A percentile compares a stretch with the other conserved stretches of the same genome.
These are phyloP conservation scores for Callospermophilus lateralis DNA, from an alignment of 2,113 vertebrate genomes.

Conservation along the genomic window DNA sequence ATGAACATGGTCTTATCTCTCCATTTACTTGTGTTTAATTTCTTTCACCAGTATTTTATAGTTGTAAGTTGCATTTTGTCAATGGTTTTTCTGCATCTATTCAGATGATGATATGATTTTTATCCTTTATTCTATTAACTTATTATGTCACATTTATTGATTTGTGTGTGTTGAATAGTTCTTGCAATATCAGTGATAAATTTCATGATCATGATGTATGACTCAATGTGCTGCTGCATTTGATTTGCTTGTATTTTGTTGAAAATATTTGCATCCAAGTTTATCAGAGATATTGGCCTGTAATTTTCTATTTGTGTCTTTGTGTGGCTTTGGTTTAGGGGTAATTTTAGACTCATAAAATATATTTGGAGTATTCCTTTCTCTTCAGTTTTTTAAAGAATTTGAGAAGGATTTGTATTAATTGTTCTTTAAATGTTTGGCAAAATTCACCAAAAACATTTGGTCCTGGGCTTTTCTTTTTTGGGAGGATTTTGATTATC, in stretches of 20 bases:
- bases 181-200: neutral
- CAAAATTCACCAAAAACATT: neutral
- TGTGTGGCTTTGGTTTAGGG: neutral
- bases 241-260: neutral
- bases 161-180: neutral
- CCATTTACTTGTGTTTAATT: neutral
- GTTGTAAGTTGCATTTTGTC: neutral
- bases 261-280: neutral
- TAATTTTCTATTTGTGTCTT: neutral
- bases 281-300: neutral
- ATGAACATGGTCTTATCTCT: neutral
- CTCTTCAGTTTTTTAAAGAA: neutral
- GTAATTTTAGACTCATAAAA: neutral
- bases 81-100: neutral
- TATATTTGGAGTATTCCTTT: neutral
- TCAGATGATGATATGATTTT: neutral
- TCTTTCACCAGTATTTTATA: neutral
- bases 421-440: neutral
- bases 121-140: neutral
- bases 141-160: neutral
- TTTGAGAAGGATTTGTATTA: neutral
- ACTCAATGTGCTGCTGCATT: no score
- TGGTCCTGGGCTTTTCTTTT: neutral
- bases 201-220: neutral
- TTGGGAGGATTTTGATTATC: neutral